phyloP scores from a whole-genome alignment of 2,113 vertebrate genomes.

The Daphoenositta chrysoptera region DNA sequence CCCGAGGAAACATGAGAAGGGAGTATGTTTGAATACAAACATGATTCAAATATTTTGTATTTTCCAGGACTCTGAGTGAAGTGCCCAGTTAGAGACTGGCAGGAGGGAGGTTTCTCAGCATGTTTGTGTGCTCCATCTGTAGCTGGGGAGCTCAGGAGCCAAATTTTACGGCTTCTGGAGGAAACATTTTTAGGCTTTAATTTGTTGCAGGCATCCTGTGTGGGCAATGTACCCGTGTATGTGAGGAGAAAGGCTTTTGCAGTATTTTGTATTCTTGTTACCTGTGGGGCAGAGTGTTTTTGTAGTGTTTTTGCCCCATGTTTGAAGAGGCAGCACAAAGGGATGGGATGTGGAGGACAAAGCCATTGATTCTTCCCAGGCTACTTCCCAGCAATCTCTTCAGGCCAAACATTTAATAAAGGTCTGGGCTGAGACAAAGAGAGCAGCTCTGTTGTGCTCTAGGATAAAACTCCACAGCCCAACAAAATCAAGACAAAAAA shows the following conservation, averaged over 20 bases:
- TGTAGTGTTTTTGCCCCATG: not conserved
- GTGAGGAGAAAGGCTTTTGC: constrained; percentile 10
- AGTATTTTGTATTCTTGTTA: constrained; percentile 8
- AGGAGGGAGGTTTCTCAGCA: constrained; percentile 54
- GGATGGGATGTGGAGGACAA: not conserved
- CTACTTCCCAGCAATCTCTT: constrained; percentile 7
- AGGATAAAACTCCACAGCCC: not conserved
- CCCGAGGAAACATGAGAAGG: not conserved
- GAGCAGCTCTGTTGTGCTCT: not conserved
- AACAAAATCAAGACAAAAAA: not conserved
- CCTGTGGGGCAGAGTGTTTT: not conserved
- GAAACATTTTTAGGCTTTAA: not conserved
- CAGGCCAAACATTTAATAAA: not conserved
- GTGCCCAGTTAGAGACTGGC: not conserved
- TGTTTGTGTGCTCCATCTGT: constrained; percentile 27
- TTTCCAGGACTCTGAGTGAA: constrained; percentile 27
- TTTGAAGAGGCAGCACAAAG: constrained; percentile 1
- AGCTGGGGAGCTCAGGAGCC: constrained; percentile 33
- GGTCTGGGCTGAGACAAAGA: not conserved
- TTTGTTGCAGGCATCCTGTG: constrained; percentile 45
- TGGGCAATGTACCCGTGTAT: not conserved
- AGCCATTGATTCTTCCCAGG: constrained; percentile 30
- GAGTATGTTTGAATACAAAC: constrained; percentile 4
- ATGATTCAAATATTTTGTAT: constrained; percentile 26
- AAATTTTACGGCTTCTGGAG: not conserved